A percentile compares a stretch with the other conserved stretches of the same genome.
phyloP scores from a whole-genome alignment of 2,113 vertebrate genomes.

The Pomatostomus ruficeps region DNA sequence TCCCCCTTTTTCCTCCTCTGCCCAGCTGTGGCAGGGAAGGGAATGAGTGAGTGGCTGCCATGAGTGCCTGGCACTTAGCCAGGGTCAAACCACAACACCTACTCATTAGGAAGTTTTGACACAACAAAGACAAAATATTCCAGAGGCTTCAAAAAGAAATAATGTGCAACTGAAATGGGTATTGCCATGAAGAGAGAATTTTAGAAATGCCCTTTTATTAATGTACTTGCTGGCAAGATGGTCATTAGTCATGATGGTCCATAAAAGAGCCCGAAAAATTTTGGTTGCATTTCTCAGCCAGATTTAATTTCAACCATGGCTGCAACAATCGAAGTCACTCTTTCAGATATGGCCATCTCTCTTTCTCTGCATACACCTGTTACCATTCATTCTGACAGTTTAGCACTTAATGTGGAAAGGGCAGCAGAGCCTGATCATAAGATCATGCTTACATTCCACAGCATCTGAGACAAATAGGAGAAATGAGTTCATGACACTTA shows the following conservation, averaged over 20 bases:
- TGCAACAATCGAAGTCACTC: not conserved
- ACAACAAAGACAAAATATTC: not conserved
- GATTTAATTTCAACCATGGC: not conserved
- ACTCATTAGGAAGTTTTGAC: not conserved
- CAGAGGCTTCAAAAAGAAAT: not conserved
- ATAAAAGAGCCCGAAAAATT: not conserved
- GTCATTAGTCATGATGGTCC: not conserved
- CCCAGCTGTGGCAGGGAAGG: too few species aligned
- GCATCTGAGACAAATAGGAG: not conserved
- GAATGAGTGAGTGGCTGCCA: too few species aligned
- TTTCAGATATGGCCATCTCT: constrained; percentile 10
- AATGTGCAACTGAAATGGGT: not conserved
- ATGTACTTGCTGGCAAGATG: not conserved
- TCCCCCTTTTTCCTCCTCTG: too few species aligned
- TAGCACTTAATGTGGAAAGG: constrained; percentile 52
- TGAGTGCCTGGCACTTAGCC: too few species aligned
- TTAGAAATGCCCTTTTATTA: not conserved
- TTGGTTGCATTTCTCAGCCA: not conserved
- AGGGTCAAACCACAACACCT: too few species aligned
- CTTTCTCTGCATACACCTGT: constrained; percentile 44
- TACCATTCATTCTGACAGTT: constrained; percentile 53
- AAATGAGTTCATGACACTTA: not conserved
- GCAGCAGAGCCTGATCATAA: constrained; percentile 29
- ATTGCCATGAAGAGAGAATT: not conserved
- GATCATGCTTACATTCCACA: constrained; percentile 45